Evolutionary conservation across 1,140 invertebrate genomes (phyloP), one percentile per base, ranked within the genome.

Genomic region (Camponotus pennsylvanicus): DNA sequence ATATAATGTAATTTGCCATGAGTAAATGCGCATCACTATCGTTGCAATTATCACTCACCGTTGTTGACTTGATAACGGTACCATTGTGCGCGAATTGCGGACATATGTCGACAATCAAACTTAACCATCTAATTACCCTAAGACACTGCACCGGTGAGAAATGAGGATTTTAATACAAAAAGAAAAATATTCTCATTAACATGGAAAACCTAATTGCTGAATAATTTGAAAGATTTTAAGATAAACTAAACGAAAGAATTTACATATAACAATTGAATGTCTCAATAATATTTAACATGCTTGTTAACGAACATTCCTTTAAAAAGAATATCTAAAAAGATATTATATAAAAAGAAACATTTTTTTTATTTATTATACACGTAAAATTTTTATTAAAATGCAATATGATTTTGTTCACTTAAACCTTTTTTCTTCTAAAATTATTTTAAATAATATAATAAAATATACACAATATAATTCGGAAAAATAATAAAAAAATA

Each of bases 21-120:
- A 67, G 77, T 78, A 89, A 86, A 40, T 8, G 49, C 27, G 27
- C 55, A n/a, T 49, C 11, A 52, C 52, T 86, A 88, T 88, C 82
- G 42, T 49, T 49, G 27, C 75, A 84, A 66, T 77, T 88, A 79
- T 88, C 86, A 32, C 18, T 18, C 34, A 34, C 32, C 21, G n/a
- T 40, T 55, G 55, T 75, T 42, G 63, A 86, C 84, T 86, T 21
- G 61, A 57, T 69, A 76, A 83, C 55, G 67, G 70, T 76, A 82
- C 70, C 49, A 70, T 67, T 37, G 67, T 55, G 21, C 37, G 66
- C 11, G 6, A 13, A 49, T 59, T 80, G 78, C 64, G 45, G 67
- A 59, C 21, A 45, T 69, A 64, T 70, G 78, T 80, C 45, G 63
- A 27, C 34, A 21, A 70, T 80, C 34, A 66, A 37, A 27, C 34